Evolutionary conservation across 2,797 vertebrate genomes (phyloP), one percentile per base, ranked within the genome.

Genomic region (Caiman crocodilus): DNA sequence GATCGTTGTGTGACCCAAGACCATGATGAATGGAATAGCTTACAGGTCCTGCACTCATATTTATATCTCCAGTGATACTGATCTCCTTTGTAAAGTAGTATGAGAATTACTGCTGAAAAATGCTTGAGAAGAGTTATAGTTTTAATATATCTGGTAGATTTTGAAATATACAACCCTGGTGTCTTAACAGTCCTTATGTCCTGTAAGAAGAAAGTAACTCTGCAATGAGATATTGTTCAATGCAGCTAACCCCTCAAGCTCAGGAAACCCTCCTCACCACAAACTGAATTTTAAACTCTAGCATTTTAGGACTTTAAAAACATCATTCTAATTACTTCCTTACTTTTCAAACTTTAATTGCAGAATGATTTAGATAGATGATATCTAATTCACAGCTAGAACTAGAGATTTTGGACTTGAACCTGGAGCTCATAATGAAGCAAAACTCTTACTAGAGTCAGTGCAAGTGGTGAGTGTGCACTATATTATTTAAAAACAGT

Each of bases 241-340:
- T 59, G 76, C 50, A 82, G 28, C 18, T 15, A 88, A 81, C 35
- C 28, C 32, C 76, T 32, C 65, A 42, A 12, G 42, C 42, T 50
- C 10, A 50, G 9, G 42, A 50, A 50, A 50, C 42, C 42, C 42
- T 50, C 9, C 42, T 50, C 42, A 50, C 9, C 26, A 69, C 30
- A 63, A 75, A 23, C 42, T 50, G 42, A 50, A 50, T 50, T 50
- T 50, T 50, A 50, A 50, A 50, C 42, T 50, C 42, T 5, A 82
- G 82, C 65, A 78, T 78, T 91, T 80, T 20, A 80, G 50, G 69
- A 69, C 16, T 50, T 23, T 60, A 13, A 61, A 80, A 79, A 76
- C 2, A 58, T 57, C 61, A 30, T 12, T 57, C 83, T 5, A 17
- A 61, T 76, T 76, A 79, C 61, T 42, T 75, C 42, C 7, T 75